These are phyloP conservation scores for Isotomurus palustris DNA, from an alignment of 2,888 invertebrate species.

Conservation along the genomic window DNA sequence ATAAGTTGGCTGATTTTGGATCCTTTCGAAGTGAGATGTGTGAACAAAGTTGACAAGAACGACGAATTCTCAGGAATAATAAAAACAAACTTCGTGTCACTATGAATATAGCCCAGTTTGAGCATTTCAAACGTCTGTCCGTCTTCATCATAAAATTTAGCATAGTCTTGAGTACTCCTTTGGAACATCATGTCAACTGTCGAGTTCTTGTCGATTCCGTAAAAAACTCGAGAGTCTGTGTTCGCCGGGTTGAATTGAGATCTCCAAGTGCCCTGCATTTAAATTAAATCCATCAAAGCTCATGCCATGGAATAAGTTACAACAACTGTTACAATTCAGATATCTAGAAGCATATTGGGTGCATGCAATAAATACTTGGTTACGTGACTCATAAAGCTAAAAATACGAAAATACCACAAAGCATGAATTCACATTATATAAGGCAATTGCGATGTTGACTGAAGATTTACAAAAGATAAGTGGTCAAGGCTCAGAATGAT, in stretches of 20 bases:
- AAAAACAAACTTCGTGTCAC: not conserved
- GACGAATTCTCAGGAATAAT: not conserved
- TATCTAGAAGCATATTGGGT: no score
- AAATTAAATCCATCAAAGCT: not conserved
- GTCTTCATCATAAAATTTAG: not conserved
- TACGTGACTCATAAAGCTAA: no score
- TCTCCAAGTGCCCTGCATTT: constrained; percentile 15
- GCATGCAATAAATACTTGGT: no score
- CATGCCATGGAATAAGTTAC: no score
- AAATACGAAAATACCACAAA: no score
- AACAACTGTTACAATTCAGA: no score
- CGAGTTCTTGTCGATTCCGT: not conserved
- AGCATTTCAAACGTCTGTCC: constrained; percentile 2
- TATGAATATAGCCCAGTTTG: constrained; percentile 9
- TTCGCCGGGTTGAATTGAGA: not conserved
- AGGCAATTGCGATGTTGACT: no score
- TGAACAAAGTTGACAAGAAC: not conserved
- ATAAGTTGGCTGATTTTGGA: constrained; percentile 3
- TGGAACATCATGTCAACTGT: constrained; percentile 16
- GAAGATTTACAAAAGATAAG: no score
- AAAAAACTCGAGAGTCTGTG: constrained; percentile 1
- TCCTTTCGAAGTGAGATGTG: not conserved
- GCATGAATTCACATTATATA: no score
- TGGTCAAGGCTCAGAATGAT: no score
- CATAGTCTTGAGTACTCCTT: constrained; percentile 8